Percentiles rank a stretch among this genome's conserved stretches.
phyloP scores from a whole-genome alignment of 1,140 invertebrate species.

The Dufourea novaeangliae region DNA sequence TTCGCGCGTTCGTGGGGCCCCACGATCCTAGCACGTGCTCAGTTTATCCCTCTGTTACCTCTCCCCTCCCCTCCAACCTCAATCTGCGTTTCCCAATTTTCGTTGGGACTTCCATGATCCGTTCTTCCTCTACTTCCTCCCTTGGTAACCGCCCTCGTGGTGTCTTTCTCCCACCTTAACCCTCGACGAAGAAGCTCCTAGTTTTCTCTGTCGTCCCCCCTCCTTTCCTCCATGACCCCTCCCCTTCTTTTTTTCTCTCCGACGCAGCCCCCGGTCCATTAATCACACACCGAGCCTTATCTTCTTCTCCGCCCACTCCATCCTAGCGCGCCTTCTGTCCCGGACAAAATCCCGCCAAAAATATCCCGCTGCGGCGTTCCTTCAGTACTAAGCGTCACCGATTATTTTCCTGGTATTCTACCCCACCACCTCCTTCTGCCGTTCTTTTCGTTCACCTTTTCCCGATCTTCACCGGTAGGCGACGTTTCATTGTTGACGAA shows the following conservation, averaged over 20 bases:
- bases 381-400: slow-evolving; percentile 37
- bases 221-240: background rate
- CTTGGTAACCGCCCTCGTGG: background rate
- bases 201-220: background rate
- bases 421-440: too few species aligned
- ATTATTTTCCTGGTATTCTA: slow-evolving; percentile 43
- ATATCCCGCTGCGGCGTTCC: slow-evolving; percentile 45
- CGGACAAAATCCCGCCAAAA: slow-evolving; percentile 49
- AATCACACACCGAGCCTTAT: slow-evolving; percentile 69
- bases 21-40: slow-evolving; percentile 13
- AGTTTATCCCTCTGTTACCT: background rate
- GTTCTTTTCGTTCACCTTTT: too few species aligned
- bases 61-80: background rate
- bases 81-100: background rate
- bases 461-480: background rate
- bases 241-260: background rate
- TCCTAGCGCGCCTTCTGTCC: slow-evolving; percentile 45
- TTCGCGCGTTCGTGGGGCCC: slow-evolving; percentile 14
- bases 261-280: slow-evolving; percentile 63
- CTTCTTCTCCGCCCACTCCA: slow-evolving; percentile 58
- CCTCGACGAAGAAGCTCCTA: background rate
- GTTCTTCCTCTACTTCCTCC: slow-evolving; percentile 20
- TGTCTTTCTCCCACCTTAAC: background rate
- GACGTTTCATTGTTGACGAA: background rate
- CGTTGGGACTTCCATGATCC: background rate